A percentile compares a stretch with the other conserved stretches of the same genome.
These are phyloP conservation scores for Spea hammondii DNA, from an alignment of 2,797 vertebrate genomes.

Conservation along the genomic window DNA sequence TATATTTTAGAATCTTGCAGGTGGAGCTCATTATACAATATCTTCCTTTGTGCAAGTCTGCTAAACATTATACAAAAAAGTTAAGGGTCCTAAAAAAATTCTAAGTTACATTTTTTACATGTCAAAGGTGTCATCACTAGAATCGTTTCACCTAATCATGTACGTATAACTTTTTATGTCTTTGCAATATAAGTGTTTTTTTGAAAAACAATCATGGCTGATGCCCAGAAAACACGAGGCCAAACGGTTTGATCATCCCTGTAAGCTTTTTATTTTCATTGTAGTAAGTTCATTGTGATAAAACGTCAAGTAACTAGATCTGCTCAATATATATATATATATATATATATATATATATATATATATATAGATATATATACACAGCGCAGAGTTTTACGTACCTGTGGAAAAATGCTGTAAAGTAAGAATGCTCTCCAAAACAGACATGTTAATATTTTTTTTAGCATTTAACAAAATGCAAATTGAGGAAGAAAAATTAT, in stretches of 20 bases:
- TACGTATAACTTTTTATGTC: not conserved
- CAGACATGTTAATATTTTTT: too few species aligned
- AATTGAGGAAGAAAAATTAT: too few species aligned
- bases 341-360: too few species aligned
- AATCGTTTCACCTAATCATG: not conserved
- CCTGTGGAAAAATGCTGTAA: too few species aligned
- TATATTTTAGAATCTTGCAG: not conserved
- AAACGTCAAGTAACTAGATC: too few species aligned
- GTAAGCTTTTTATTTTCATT: constrained; percentile 20
- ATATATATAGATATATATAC: too few species aligned
- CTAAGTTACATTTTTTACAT: not conserved
- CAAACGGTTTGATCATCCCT: constrained; percentile 4
- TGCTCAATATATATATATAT: too few species aligned
- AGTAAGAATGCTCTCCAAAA: too few species aligned
- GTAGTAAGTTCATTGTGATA: not conserved
- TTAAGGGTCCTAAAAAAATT: constrained; percentile 5
- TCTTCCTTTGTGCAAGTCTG: not conserved
- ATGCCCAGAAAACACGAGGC: constrained; percentile 17
- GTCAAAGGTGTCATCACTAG: constrained; percentile 5
- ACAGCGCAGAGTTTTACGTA: too few species aligned
- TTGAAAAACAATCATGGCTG: constrained; percentile 13
- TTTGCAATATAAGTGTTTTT: constrained; percentile 1
- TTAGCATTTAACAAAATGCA: too few species aligned
- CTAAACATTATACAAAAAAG: not conserved
- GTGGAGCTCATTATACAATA: constrained; percentile 15